Percentiles rank a stretch among this genome's conserved stretches.
Conservation (phyloP, 2,888 invertebrate genomes). For the Acholoe squamosa region DNA sequence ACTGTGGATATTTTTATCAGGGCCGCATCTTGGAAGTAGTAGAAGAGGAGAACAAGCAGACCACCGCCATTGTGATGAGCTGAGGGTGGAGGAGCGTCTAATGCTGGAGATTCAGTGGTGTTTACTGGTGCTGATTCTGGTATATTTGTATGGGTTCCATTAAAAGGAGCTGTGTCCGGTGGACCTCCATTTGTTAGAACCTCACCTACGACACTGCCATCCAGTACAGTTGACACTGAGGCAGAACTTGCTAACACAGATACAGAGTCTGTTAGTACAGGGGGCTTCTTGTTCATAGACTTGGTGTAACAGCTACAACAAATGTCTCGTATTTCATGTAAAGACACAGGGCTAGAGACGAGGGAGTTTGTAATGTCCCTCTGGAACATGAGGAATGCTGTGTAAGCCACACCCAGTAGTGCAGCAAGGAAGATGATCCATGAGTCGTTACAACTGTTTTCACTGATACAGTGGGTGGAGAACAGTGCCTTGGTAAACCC, state of each 20-base stretch:
- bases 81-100: too few species aligned
- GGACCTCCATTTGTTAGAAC: neutral
- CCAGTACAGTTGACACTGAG: neutral
- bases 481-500: conserved; percentile 46
- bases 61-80: neutral
- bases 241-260: neutral
- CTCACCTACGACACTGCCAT: neutral
- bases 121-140: too few species aligned
- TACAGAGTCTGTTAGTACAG: neutral
- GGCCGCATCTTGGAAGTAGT: conserved; percentile 57
- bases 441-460: neutral
- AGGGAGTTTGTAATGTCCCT: conserved; percentile 37
- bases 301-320: neutral
- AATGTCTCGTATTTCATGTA: neutral
- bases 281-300: neutral
- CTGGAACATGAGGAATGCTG: conserved; percentile 52
- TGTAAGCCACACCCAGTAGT: neutral
- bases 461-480: conserved; percentile 23
- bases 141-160: too few species aligned
- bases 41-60: conserved; percentile 26
- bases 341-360: neutral
- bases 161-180: too few species aligned
- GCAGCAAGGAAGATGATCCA: neutral
- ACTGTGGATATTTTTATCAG: conserved; percentile 15
- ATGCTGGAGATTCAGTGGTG: too few species aligned